phyloP scores from a whole-genome alignment of 1,140 invertebrate species.

The Anagrus nilaparvatae region DNA sequence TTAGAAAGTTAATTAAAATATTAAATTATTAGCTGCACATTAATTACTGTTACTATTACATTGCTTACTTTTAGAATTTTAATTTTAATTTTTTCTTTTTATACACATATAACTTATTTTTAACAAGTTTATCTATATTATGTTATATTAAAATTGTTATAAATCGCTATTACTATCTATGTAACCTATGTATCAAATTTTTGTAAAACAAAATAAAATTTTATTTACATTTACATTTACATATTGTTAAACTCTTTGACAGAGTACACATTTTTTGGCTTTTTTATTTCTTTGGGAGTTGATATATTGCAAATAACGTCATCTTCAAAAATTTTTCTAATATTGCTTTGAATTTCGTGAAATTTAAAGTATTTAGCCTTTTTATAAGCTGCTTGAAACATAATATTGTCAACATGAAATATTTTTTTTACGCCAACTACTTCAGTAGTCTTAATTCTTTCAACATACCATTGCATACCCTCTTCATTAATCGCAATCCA shows the following conservation, averaged over 20 bases:
- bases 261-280: neutral
- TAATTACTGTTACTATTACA: too few species aligned
- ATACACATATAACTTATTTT: too few species aligned
- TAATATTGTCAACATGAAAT: neutral
- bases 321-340: neutral
- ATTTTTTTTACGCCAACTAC: neutral
- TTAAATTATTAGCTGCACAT: too few species aligned
- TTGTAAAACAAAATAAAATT: too few species aligned
- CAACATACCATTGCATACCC: neutral
- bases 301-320: neutral
- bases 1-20: too few species aligned
- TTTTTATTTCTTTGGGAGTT: neutral
- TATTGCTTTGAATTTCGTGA: neutral
- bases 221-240: too few species aligned
- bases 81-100: too few species aligned
- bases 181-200: too few species aligned
- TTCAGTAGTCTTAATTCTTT: neutral
- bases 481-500: constrained; percentile 1
- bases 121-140: too few species aligned
- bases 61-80: too few species aligned
- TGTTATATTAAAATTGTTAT: too few species aligned
- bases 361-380: neutral
- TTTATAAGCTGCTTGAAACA: neutral
- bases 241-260: neutral
- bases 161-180: too few species aligned